Evolutionary conservation across 37 sponge, comb jelly and placozoan genomes (phyloP), one percentile per base, ranked within the genome.

Genomic region (Chondrosia reniformis): DNA sequence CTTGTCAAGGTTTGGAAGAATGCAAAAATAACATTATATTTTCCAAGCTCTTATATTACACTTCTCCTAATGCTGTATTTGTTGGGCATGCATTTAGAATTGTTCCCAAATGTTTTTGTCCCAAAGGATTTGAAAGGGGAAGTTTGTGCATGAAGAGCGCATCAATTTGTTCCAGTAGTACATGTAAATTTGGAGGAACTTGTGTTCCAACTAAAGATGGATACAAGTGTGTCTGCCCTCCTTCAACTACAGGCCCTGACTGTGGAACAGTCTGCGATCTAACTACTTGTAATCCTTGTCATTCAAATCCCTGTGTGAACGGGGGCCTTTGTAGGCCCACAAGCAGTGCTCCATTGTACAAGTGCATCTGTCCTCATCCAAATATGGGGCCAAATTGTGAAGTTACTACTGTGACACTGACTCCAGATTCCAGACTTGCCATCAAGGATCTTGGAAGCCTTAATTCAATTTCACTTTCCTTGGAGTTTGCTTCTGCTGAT

Each of bases 371-470:
- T 59, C 61, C 61, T 30, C 61, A 59, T 30, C 28, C n/a, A 5
- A 59, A 59, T 30, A 59, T 59, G 61, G 61, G 61, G 6, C n/a
- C 61, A 59, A 7, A 30, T 30, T 59, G 61, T 59, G 61, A 59
- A 13, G 17, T 59, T 59, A 13, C 61, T 30, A 59, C 8, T 30
- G 61, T 59, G n/a, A 59, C 61, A 6, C 7, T 59, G n/a, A 30
- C 61, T 30, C 61, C 61, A 30, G n/a, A 25, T 59, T 59, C 61
- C 7, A 25, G 61, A 30, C 30, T 59, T 6, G 61, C 28, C n/a
- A 19, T 59, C 30, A 25, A 25, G 7, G 4, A 6, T 19, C n/a
- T 59, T 25, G 8, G 6, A 19, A 59, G 61, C n/a, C 28, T 19
- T 59, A 30, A 25, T 5, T 5, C n/a, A 59, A 30, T 25, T 30